A percentile compares a stretch with the other conserved stretches of the same genome.
Conservation (phyloP, 2,888 invertebrate genomes). For the Phytoseiulus persimilis region DNA sequence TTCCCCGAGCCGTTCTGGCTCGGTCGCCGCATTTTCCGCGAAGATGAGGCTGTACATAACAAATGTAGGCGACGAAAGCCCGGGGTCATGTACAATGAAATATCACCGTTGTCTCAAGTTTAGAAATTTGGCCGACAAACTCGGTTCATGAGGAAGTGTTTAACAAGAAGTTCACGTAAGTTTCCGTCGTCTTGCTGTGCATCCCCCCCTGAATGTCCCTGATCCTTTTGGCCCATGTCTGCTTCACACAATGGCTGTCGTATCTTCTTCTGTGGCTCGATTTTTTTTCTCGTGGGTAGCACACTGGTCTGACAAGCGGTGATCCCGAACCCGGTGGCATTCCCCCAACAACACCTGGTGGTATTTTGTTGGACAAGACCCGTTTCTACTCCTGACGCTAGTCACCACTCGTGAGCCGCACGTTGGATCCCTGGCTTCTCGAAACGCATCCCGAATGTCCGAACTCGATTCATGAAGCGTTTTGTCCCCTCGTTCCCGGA, state of each 20-base stretch:
- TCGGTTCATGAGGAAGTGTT: not conserved
- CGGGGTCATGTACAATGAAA: conserved; percentile 33
- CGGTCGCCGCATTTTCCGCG: not conserved
- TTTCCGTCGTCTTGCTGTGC: not conserved
- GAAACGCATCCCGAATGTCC: not conserved
- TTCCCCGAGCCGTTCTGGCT: not conserved
- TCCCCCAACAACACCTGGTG: conserved; percentile 6
- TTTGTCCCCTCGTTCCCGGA: not conserved
- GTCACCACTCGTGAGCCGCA: not conserved
- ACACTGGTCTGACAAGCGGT: not conserved
- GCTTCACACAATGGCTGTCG: not conserved
- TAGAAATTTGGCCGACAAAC: not conserved
- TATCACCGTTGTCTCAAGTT: conserved; percentile 16
- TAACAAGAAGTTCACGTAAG: not conserved
- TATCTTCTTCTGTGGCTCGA: not conserved
- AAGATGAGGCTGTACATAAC: not conserved
- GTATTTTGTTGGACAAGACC: conserved; percentile 31
- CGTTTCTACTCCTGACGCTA: not conserved
- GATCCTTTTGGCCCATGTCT: not conserved
- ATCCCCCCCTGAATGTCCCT: not conserved
- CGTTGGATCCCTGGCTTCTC: not conserved
- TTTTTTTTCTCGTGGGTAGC: not conserved
- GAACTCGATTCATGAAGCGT: too few species aligned
- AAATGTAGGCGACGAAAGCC: not conserved
- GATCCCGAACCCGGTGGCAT: not conserved